Percentiles rank a stretch among this genome's conserved stretches.
Evolutionary conservation across 1,140 invertebrate genomes (phyloP).

Genomic region (Drosophila baimaii): DNA sequence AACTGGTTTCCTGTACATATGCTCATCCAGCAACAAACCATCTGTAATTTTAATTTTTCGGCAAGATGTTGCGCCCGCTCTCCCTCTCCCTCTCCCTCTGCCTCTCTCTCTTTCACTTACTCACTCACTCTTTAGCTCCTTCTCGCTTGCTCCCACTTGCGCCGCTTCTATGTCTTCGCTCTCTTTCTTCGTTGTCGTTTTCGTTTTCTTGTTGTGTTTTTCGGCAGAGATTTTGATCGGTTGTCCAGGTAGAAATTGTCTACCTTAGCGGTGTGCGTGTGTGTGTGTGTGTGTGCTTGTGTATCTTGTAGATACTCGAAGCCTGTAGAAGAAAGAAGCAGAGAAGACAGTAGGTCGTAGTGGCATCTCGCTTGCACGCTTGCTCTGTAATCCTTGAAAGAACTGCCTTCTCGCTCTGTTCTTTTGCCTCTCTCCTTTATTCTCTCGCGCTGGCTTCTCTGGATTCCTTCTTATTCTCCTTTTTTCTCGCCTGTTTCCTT

Average conservation of each 20-base stretch:
- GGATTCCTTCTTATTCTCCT: slow-evolving; percentile 9
- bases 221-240: slow-evolving; percentile 81
- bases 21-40: slow-evolving; percentile 79
- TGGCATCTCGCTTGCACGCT: slow-evolving; percentile 27
- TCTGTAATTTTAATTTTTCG: slow-evolving; percentile 81
- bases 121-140: background rate
- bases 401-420: slow-evolving; percentile 38
- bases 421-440: slow-evolving; percentile 13
- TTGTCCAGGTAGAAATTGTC: slow-evolving; percentile 80
- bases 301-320: slow-evolving; percentile 68
- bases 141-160: background rate
- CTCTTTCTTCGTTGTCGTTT: slow-evolving; percentile 32
- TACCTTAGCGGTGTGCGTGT: slow-evolving; percentile 52
- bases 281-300: slow-evolving; percentile 48
- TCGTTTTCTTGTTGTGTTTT: slow-evolving; percentile 48
- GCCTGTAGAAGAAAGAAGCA: slow-evolving; percentile 16
- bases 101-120: background rate
- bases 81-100: background rate
- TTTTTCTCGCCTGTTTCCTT: slow-evolving; percentile 15
- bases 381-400: slow-evolving; percentile 37
- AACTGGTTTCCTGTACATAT: slow-evolving; percentile 83
- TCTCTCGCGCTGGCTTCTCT: slow-evolving; percentile 16
- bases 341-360: slow-evolving; percentile 63
- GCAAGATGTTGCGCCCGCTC: slow-evolving; percentile 50
- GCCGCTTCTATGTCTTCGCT: slow-evolving; percentile 7